phyloP scores from a whole-genome alignment of 1,140 invertebrate species.

The Drosophila sucinea region DNA sequence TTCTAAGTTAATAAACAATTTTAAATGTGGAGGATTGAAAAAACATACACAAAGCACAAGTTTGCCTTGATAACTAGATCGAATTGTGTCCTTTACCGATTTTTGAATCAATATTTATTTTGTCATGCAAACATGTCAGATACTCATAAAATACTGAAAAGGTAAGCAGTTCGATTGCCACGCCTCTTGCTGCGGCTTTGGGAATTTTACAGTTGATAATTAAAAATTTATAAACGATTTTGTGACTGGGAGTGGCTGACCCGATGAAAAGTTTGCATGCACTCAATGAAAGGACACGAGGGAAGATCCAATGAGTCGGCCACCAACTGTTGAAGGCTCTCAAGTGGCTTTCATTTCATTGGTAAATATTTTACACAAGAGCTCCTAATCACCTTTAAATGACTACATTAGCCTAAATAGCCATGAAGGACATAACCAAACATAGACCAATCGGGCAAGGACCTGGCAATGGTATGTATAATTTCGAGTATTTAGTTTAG shows the following conservation, averaged over 20 bases:
- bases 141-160: slow-evolving; percentile 53
- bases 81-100: neutral
- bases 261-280: slow-evolving; percentile 29
- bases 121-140: slow-evolving; percentile 36
- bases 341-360: slow-evolving; percentile 21
- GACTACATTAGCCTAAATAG: slow-evolving; percentile 56
- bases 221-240: slow-evolving; percentile 53
- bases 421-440: slow-evolving; percentile 29
- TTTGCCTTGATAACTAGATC: slow-evolving; percentile 22
- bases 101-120: slow-evolving; percentile 46
- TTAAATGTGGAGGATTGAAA: slow-evolving; percentile 19
- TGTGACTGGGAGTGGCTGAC: neutral
- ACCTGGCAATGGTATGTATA: neutral
- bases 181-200: slow-evolving; percentile 34
- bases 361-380: slow-evolving; percentile 64
- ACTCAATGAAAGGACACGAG: slow-evolving; percentile 30
- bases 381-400: slow-evolving; percentile 62
- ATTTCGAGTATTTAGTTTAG: slow-evolving; percentile 1
- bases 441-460: slow-evolving; percentile 32
- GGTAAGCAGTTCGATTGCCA: slow-evolving; percentile 27
- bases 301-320: neutral
- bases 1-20: slow-evolving; percentile 52
- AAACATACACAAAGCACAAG: neutral
- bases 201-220: slow-evolving; percentile 72
- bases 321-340: slow-evolving; percentile 26